Conservation (phyloP, 2,113 vertebrate genomes). For the Grallaria varia region DNA sequence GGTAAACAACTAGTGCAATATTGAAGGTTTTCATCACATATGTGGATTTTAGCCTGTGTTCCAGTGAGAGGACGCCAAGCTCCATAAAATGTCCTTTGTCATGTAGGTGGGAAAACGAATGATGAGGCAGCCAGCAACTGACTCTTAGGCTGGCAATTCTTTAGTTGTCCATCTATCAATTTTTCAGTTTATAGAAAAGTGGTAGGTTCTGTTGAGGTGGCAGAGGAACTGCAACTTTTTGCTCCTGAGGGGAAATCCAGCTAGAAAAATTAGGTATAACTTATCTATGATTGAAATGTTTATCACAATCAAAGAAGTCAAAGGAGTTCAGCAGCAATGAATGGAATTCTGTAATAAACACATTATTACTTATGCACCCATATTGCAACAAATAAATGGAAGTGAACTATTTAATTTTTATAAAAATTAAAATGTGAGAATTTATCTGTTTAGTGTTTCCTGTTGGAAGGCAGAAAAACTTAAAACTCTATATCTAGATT, state of each 20-base stretch:
- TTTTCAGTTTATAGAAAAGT: not conserved
- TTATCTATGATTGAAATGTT: not conserved
- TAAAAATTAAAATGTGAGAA: not conserved
- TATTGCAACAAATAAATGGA: not conserved
- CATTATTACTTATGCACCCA: fast-evolving
- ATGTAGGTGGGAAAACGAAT: not conserved
- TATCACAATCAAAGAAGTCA: not conserved
- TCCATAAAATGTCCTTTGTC: not conserved
- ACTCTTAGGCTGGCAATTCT: not conserved
- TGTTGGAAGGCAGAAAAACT: not conserved
- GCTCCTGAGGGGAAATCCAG: not conserved
- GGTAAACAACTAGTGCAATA: not conserved
- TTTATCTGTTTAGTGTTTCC: not conserved
- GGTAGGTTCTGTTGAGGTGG: not conserved
- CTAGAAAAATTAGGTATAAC: not conserved
- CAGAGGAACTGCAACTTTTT: not conserved
- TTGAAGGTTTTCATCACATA: not conserved
- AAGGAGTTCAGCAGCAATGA: not conserved
- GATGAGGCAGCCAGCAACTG: not conserved
- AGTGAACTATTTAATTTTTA: not conserved
- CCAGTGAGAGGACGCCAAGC: not conserved
- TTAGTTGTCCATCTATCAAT: not conserved
- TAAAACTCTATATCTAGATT: not conserved
- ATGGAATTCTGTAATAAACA: not conserved
- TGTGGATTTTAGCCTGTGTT: not conserved